Base-by-base conservation (phyloP, 2,888 invertebrate genomes). In the Eretmocerus hayati region DNA sequence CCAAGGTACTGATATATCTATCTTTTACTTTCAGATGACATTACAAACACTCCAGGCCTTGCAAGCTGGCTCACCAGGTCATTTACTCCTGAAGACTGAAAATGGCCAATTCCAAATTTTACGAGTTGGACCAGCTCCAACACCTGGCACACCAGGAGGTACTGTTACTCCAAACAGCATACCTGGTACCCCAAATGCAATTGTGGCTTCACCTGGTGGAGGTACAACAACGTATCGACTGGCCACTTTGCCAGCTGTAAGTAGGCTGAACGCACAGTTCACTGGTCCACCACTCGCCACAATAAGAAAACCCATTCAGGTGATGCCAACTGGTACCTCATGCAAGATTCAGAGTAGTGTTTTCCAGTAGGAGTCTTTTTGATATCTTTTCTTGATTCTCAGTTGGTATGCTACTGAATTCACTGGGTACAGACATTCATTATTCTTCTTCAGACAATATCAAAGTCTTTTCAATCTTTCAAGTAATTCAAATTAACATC, bases 91-190 rank as follows among this genome's bases (percentile, higher is more conserved):
- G 73, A 94, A 93, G 80, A 95, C 94, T 69, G 95, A 95, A 77
- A 93, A 90, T 79, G 95, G 95, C 67, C 91, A 92, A 74, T 90
- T 88, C 75, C 93, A 95, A 75, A 78, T 95, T 72, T 78, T 95
- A 69, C 83, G 92, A 72, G 88, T 91, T 63, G 89, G 89, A 58
- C 87, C 89, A 60, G 84, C 89, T 56, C 82, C 88, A 50, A 73
- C 81, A 52, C 77, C 81, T 60, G 64, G 63, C 41, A 65, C 71
- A 50, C 75, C 76, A 55, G 65, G 64, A 53, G 70, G 68, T 51
- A 66, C 73, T 32, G 73, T 75, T 20, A 70, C 72, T 49, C 68
- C 69, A 20, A 72, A 71, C 59, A 72, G 67, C 59, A 69, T 70
- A 52, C 62, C 69, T 26, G 68, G 66, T 46, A 69, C 33, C 11